These are phyloP conservation scores for Microctonus hyperodae DNA, from an alignment of 2,888 invertebrate species.

Conservation along the genomic window DNA sequence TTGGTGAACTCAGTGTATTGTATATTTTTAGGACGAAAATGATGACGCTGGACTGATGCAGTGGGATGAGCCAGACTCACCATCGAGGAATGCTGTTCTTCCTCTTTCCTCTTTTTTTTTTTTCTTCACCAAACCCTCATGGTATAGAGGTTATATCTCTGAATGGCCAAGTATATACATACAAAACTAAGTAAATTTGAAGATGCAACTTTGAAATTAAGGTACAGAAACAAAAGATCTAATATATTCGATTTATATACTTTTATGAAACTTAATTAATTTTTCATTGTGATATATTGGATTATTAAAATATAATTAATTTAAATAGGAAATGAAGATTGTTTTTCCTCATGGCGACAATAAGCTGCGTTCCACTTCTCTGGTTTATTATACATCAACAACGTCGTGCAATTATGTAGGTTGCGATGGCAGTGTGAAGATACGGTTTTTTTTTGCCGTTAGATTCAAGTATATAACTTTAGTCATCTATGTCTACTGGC, in stretches of 20 bases:
- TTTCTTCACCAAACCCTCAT: slow-evolving; percentile 1
- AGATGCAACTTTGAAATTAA: no score
- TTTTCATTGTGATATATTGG: not conserved
- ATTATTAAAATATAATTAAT: not conserved
- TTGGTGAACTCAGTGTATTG: slow-evolving; percentile 25
- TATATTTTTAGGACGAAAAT: slow-evolving; percentile 46
- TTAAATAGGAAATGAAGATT: not conserved
- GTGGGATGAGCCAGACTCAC: slow-evolving; percentile 43
- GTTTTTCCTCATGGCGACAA: slow-evolving; percentile 2
- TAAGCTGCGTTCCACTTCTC: slow-evolving; percentile 38
- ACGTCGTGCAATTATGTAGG: slow-evolving; percentile 39
- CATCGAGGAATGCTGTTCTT: slow-evolving; percentile 51
- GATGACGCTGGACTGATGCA: slow-evolving; percentile 31
- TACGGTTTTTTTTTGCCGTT: slow-evolving; percentile 39
- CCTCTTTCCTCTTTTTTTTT: slow-evolving; percentile 31
- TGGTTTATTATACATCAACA: slow-evolving; percentile 17
- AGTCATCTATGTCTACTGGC: slow-evolving; percentile 28
- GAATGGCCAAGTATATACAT: no score
- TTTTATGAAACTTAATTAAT: no score
- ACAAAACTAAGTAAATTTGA: not conserved
- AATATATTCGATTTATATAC: no score
- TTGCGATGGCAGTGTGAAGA: slow-evolving; percentile 33
- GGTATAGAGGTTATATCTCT: not conserved
- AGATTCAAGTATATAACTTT: slow-evolving; percentile 28
- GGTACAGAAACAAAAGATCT: no score